phyloP scores from a whole-genome alignment of 2,113 vertebrate genomes.

The Macquaria ambigua region DNA sequence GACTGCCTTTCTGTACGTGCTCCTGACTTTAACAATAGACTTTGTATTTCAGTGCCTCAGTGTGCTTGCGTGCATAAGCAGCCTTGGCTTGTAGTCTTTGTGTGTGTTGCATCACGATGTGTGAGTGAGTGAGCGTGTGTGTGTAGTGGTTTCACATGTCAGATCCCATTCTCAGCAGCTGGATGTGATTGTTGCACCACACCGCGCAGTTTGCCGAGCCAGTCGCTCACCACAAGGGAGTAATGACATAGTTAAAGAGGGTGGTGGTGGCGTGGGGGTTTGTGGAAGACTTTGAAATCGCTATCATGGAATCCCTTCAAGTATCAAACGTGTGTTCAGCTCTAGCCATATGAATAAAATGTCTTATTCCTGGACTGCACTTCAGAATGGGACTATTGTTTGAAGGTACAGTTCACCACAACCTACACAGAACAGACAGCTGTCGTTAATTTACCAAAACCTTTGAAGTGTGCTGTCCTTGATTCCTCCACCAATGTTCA shows the following conservation, averaged over 20 bases:
- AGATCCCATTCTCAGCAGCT: slow-evolving; percentile 74
- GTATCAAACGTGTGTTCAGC: slow-evolving; percentile 43
- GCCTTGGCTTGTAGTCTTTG: neutral
- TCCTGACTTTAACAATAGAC: neutral
- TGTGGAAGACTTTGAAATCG: slow-evolving; percentile 72
- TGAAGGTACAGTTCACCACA: slow-evolving; percentile 25
- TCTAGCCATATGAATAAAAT: slow-evolving; percentile 28
- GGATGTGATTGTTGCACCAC: slow-evolving; percentile 81
- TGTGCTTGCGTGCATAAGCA: slow-evolving; percentile 18
- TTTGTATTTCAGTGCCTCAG: slow-evolving; percentile 1
- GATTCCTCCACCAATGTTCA: slow-evolving; percentile 12
- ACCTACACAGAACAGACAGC: slow-evolving; percentile 29
- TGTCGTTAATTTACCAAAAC: slow-evolving; percentile 41
- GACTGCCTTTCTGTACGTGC: neutral
- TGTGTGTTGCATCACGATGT: slow-evolving; percentile 37
- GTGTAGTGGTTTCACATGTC: slow-evolving; percentile 64
- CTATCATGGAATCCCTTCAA: slow-evolving; percentile 41
- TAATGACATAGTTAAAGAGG: slow-evolving; percentile 79
- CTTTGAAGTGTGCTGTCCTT: slow-evolving; percentile 45
- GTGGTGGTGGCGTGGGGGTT: slow-evolving; percentile 51
- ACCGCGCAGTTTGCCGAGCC: slow-evolving; percentile 53
- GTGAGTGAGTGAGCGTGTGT: neutral
- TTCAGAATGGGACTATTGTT: slow-evolving; percentile 50
- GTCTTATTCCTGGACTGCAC: slow-evolving; percentile 4
- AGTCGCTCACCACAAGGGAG: slow-evolving; percentile 67